phyloP scores from a whole-genome alignment of 1,140 invertebrate species.

The Steinernema khuongi region DNA sequence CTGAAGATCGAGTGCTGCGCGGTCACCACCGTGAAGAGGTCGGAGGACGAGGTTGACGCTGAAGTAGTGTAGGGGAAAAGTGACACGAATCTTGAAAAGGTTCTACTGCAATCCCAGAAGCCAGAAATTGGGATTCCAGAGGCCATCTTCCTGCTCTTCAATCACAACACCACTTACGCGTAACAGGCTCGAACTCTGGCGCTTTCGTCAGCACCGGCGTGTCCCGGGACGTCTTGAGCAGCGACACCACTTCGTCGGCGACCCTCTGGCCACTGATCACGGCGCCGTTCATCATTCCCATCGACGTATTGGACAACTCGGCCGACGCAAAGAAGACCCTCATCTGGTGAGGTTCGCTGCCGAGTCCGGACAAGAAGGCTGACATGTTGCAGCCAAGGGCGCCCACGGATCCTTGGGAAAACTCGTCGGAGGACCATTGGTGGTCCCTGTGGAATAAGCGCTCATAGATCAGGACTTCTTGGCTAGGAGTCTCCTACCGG shows the following conservation, averaged over 20 bases:
- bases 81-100: too few species aligned
- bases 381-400: conserved; percentile 13
- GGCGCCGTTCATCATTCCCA: conserved; percentile 24
- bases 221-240: not conserved
- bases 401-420: conserved; percentile 15
- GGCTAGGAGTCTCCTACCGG: not conserved
- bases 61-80: too few species aligned
- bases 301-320: conserved; percentile 13
- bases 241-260: conserved; percentile 3
- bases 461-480: conserved; percentile 5
- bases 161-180: not conserved
- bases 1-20: not conserved
- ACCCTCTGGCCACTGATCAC: conserved; percentile 3
- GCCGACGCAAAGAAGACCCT: conserved; percentile 21
- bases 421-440: not conserved
- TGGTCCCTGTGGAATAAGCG: conserved; percentile 20
- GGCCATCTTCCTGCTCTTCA: too few species aligned
- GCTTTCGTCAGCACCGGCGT: not conserved
- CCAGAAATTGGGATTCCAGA: too few species aligned
- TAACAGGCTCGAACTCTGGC: not conserved
- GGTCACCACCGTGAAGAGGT: not conserved
- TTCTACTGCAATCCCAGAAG: too few species aligned
- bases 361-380: conserved; percentile 4
- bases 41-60: not conserved
- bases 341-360: not conserved